Percentiles rank a stretch among this genome's conserved stretches.
Evolutionary conservation across 2,797 vertebrate species (phyloP).

Genomic region (Myotis pilosus): DNA sequence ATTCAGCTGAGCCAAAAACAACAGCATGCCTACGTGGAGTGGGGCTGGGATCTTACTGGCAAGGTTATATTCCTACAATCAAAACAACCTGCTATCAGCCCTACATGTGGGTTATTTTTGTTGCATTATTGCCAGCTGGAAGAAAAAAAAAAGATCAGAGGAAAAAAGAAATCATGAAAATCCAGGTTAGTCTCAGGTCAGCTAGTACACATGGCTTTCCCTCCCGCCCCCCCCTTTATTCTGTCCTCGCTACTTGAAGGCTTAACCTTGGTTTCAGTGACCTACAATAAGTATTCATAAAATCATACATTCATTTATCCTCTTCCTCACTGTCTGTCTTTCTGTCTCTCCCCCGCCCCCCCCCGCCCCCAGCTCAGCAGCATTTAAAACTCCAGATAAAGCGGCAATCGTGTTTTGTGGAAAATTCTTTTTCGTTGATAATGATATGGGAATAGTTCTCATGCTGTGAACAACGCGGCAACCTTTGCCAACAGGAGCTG

Average conservation of each 20-base stretch:
- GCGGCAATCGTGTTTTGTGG: neutral
- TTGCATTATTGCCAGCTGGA: neutral
- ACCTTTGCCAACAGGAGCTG: neutral
- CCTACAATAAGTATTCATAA: neutral
- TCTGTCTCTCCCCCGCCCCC: neutral
- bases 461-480: neutral
- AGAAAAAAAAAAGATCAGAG: neutral
- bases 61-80: neutral
- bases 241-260: neutral
- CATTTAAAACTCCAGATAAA: neutral
- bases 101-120: neutral
- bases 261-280: neutral
- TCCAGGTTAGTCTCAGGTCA: neutral
- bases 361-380: neutral
- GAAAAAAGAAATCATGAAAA: neutral
- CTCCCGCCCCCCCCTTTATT: neutral
- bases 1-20: neutral
- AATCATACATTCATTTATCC: neutral
- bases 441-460: neutral
- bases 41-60: neutral
- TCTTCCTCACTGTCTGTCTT: neutral
- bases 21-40: neutral
- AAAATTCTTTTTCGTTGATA: constrained; percentile 9
- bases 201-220: neutral
- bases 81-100: neutral